Conservation (phyloP, 2,888 invertebrate species). For the Dyspetes luteomarginatus region DNA sequence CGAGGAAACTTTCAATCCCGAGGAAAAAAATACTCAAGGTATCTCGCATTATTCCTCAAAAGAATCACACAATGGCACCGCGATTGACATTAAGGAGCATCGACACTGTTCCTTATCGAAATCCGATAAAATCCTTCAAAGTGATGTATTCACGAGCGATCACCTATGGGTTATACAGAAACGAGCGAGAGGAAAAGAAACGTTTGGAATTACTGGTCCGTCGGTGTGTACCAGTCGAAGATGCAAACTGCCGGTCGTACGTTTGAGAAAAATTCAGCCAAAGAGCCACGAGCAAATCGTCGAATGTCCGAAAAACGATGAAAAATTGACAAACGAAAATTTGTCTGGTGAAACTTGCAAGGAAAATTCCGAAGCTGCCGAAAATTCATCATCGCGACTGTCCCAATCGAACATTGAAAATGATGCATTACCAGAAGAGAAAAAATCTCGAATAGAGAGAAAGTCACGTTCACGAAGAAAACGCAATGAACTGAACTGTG, state of each 20-base stretch:
- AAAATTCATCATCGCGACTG: not conserved
- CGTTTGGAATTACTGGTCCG: not conserved
- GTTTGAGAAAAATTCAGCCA: constrained; percentile 57
- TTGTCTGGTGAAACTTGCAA: not conserved
- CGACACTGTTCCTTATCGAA: constrained; percentile 61
- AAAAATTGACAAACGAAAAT: not conserved
- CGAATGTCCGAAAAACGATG: not conserved
- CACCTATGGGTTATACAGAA: constrained; percentile 68
- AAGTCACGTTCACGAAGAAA: not conserved
- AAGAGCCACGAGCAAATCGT: not conserved
- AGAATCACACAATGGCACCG: constrained; percentile 52
- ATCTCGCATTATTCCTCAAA: constrained; percentile 62
- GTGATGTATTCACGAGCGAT: constrained; percentile 58
- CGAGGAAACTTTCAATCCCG: no score
- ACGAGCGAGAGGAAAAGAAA: constrained; percentile 41
- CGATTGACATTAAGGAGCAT: constrained; percentile 47
- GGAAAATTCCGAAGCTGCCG: not conserved
- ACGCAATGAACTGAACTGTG: not conserved
- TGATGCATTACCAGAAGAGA: not conserved
- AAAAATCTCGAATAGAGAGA: not conserved
- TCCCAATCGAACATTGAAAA: not conserved
- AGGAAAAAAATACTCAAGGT: not conserved
- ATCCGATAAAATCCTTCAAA: constrained; percentile 32
- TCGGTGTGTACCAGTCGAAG: not conserved
- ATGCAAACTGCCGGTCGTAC: constrained; percentile 64